Base-by-base conservation (phyloP, 2,113 vertebrate genomes). In the Rattus norvegicus region DNA sequence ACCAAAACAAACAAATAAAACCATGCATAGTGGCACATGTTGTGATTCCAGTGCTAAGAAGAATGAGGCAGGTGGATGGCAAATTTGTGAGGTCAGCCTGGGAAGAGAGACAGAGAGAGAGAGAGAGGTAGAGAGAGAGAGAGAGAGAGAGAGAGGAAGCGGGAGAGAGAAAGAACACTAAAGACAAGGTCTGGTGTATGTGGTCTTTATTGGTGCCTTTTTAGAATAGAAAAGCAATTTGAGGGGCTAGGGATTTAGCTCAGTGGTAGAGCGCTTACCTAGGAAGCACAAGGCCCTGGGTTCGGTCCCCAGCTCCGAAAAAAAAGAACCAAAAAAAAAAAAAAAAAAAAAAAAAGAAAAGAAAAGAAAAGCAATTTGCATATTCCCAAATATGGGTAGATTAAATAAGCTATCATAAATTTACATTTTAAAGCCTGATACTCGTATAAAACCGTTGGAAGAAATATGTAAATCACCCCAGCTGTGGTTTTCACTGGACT, bases 381-480 rank as follows among this genome's bases (percentile, higher is more conserved):
- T 90, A 72, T 80, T 49, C 8, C 63, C 67, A 36, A 52, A 70
- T 56, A 72, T 47, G 63, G 67, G 3, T 65, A 93, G 39, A 94
- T 77, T 81, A 90, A 95, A 56, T 86, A 77, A 83, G 65, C 90
- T 79, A 65, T 92, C 77, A 47, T 52, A 59, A 88, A 65, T 95
- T 70, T 86, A 67, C 39, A 91, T 75, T 81, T 92, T 76, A 96
- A 88, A 96, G 80, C 3, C 70, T 94, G 59, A 94, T 80, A 70
- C 77, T 12, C 6, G 39, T 36, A 13, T 61, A 65, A 95, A 94
- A 76, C 28, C 14, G 72, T 22, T 70, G 59, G 63, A 86, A 96
- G 63, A 94, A 96, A 80, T 84, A 33, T 3, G 69, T 36, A 72
- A 91, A 96, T 47, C n/a, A 81, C 89, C 28, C 36, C 54, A 72